These are phyloP conservation scores for Agrotis exclamationis DNA, from an alignment of 2,888 invertebrate genomes.

Conservation along the genomic window DNA sequence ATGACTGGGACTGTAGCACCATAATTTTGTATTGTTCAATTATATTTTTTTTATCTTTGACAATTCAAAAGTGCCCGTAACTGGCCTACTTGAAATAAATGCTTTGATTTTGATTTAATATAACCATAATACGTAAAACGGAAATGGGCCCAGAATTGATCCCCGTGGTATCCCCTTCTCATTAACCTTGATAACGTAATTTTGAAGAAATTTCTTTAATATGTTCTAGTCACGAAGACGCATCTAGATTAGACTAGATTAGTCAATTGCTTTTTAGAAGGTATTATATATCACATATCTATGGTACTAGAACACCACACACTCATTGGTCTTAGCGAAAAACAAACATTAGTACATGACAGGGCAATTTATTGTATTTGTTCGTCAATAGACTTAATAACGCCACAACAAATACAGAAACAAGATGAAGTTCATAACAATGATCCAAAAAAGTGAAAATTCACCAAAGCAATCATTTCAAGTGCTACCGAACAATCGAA, in stretches of 20 bases:
- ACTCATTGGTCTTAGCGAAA: neutral
- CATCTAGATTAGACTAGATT: neutral
- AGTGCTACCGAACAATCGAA: conserved; percentile 17
- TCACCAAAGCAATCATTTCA: neutral
- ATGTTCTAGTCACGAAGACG: neutral
- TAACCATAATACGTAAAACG: too few relatives aligned
- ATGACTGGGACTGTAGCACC: too few relatives aligned
- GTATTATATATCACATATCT: neutral
- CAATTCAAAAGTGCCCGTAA: too few relatives aligned
- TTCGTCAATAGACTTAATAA: too few relatives aligned
- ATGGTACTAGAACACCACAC: neutral
- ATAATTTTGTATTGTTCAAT: too few relatives aligned
- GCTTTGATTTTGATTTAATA: too few relatives aligned
- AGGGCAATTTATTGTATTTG: neutral
- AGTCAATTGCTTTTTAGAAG: neutral
- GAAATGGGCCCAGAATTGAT: neutral
- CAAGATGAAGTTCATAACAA: neutral
- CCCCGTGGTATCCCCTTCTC: neutral
- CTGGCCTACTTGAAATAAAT: too few relatives aligned
- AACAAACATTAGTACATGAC: neutral
- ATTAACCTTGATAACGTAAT: neutral
- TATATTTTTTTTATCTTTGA: too few relatives aligned
- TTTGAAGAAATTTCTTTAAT: neutral
- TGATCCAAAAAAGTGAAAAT: conserved; percentile 3
- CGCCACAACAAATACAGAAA: neutral